Evolutionary conservation across 1,140 invertebrate genomes (phyloP).

Genomic region (Acyrthosiphon pisum): DNA sequence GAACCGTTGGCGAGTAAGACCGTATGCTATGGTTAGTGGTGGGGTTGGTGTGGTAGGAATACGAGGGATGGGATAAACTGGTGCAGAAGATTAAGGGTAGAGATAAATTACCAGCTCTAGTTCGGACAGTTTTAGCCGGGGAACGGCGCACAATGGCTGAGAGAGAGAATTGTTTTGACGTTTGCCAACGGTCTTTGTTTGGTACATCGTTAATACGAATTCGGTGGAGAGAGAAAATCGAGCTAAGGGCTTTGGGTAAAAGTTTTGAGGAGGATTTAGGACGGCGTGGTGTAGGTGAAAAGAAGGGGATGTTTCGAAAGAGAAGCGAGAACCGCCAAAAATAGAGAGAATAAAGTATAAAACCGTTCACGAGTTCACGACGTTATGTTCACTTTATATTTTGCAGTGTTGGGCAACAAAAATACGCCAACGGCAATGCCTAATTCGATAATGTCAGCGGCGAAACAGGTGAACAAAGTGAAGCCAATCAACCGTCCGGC

Average conservation of each 20-base stretch:
- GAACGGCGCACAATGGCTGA: no score
- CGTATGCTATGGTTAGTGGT: not conserved
- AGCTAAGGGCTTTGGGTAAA: not conserved
- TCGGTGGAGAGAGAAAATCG: not conserved
- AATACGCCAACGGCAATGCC: constrained; percentile 4
- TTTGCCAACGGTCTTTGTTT: not conserved
- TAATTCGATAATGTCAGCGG: constrained; percentile 42
- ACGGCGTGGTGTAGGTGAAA: not conserved
- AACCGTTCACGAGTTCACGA: not conserved
- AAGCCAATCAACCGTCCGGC: constrained; percentile 49
- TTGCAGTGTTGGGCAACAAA: constrained; percentile 51
- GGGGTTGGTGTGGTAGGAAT: not conserved
- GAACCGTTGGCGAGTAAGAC: not conserved
- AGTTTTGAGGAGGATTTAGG: not conserved
- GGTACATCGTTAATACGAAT: not conserved
- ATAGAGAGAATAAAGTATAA: not conserved
- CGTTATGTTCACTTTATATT: not conserved
- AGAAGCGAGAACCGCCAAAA: not conserved
- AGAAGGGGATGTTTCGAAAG: not conserved
- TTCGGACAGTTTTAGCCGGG: constrained; percentile 4
- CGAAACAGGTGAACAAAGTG: constrained; percentile 51
- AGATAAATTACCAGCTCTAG: constrained; percentile 11
- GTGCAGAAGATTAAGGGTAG: not conserved
- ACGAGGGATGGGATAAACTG: not conserved
- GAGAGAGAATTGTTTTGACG: not conserved